A percentile compares a stretch with the other conserved stretches of the same genome.
Evolutionary conservation across 1,140 invertebrate genomes (phyloP).

Genomic region (Drosophila miranda): DNA sequence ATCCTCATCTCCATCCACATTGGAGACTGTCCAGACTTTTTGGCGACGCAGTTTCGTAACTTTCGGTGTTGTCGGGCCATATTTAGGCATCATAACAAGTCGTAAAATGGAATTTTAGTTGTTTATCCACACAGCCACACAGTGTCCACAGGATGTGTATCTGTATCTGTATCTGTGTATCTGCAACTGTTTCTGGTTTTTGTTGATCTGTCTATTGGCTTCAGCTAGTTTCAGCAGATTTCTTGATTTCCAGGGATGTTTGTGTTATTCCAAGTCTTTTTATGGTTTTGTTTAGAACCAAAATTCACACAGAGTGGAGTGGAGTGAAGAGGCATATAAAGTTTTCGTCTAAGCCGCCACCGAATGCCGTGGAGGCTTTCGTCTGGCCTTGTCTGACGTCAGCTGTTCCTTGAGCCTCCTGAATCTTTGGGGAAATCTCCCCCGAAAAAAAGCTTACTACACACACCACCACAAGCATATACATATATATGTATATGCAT

Average conservation of each 20-base stretch:
- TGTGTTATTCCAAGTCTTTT: constrained; percentile 10
- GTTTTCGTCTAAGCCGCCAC: constrained; percentile 47
- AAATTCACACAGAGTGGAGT: not conserved
- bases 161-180: constrained; percentile 24
- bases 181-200: constrained; percentile 32
- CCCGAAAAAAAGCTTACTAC: constrained; percentile 17
- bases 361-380: constrained; percentile 37
- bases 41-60: constrained; percentile 55
- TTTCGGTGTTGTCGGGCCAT: constrained; percentile 46
- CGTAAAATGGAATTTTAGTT: constrained; percentile 66
- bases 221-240: constrained; percentile 61
- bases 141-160: not conserved
- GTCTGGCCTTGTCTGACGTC: constrained; percentile 54
- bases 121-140: constrained; percentile 14
- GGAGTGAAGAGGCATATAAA: constrained; percentile 23
- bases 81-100: constrained; percentile 63
- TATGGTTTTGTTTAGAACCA: constrained; percentile 20
- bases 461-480: constrained; percentile 10
- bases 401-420: constrained; percentile 34
- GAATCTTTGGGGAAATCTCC: constrained; percentile 49
- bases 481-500: constrained; percentile 8
- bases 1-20: too few relatives aligned
- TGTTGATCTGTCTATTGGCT: constrained; percentile 48
- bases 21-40: constrained; percentile 62
- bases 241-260: constrained; percentile 56